A percentile compares a stretch with the other conserved stretches of the same genome.
phyloP scores from a whole-genome alignment of 2,797 vertebrate genomes.

The Diceros bicornis region DNA sequence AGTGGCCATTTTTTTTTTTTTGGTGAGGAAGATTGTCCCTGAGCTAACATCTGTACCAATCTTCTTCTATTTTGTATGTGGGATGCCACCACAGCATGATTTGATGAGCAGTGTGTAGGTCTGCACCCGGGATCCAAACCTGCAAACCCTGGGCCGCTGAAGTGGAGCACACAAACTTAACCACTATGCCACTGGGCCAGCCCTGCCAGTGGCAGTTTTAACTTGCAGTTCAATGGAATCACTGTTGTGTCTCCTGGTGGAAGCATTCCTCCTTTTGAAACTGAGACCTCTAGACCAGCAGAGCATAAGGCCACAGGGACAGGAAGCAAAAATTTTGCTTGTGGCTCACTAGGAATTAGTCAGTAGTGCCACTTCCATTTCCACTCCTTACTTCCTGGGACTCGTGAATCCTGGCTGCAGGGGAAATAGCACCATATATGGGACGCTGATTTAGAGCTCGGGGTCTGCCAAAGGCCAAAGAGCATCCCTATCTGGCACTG shows the following conservation, averaged over 20 bases:
- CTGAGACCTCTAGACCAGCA: not conserved
- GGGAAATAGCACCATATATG: not conserved
- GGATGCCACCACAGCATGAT: no score
- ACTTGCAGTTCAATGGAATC: not conserved
- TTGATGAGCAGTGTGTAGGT: no score
- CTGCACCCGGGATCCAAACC: no score
- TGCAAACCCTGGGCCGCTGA: no score
- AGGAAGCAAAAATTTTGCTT: not conserved
- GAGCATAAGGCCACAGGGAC: not conserved
- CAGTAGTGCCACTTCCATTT: not conserved
- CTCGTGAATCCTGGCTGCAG: not conserved
- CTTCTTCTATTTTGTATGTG: no score
- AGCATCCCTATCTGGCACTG: not conserved
- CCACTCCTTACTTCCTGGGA: not conserved
- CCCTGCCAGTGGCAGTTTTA: not conserved
- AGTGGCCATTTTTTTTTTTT: no score
- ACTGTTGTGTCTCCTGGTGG: not conserved
- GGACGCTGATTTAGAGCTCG: not conserved
- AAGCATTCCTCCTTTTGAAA: not conserved
- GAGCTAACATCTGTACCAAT: no score
- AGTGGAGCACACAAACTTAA: no score
- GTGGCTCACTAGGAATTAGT: not conserved
- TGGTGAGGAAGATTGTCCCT: no score
- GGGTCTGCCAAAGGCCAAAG: not conserved
- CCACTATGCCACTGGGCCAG: no score